Percentiles rank a stretch among this genome's conserved stretches.
These are phyloP conservation scores for Platichthys stellatus DNA, from an alignment of 2,113 vertebrate genomes.

Conservation along the genomic window DNA sequence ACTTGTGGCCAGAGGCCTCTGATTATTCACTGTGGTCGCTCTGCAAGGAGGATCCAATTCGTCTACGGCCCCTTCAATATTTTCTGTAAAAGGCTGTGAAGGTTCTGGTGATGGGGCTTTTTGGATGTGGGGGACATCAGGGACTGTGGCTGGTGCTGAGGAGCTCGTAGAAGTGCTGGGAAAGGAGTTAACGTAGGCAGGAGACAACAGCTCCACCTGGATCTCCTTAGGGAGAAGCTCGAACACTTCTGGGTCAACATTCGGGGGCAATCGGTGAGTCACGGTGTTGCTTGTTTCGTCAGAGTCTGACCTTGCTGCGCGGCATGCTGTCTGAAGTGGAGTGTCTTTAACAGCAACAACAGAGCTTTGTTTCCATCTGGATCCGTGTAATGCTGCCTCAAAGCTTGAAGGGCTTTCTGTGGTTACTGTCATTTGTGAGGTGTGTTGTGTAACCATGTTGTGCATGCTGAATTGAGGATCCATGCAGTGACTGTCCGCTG, in stretches of 20 bases:
- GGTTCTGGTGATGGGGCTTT: background rate
- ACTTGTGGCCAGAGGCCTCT: background rate
- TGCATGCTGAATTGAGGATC: slow-evolving; percentile 19
- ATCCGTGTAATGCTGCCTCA: slow-evolving; percentile 9
- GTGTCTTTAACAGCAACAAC: slow-evolving; percentile 16
- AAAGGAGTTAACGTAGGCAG: slow-evolving; percentile 38
- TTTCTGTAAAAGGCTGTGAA: slow-evolving; percentile 3
- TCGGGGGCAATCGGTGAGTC: slow-evolving; percentile 64
- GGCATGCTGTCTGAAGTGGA: background rate
- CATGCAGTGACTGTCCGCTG: background rate
- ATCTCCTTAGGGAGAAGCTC: slow-evolving; percentile 86
- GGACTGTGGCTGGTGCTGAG: background rate
- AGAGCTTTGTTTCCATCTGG: slow-evolving; percentile 27
- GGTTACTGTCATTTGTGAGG: slow-evolving; percentile 3
- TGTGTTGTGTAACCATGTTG: background rate
- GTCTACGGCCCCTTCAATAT: background rate
- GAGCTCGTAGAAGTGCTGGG: background rate
- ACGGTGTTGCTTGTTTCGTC: background rate
- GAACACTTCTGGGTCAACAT: slow-evolving; percentile 86
- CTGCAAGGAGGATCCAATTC: slow-evolving; percentile 1
- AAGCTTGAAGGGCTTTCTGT: slow-evolving; percentile 12
- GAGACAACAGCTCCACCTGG: slow-evolving; percentile 84
- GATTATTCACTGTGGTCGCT: background rate
- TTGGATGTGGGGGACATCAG: background rate
- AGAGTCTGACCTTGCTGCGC: background rate